Conservation (phyloP, 2,797 vertebrate genomes). For the Sardinella longiceps region DNA sequence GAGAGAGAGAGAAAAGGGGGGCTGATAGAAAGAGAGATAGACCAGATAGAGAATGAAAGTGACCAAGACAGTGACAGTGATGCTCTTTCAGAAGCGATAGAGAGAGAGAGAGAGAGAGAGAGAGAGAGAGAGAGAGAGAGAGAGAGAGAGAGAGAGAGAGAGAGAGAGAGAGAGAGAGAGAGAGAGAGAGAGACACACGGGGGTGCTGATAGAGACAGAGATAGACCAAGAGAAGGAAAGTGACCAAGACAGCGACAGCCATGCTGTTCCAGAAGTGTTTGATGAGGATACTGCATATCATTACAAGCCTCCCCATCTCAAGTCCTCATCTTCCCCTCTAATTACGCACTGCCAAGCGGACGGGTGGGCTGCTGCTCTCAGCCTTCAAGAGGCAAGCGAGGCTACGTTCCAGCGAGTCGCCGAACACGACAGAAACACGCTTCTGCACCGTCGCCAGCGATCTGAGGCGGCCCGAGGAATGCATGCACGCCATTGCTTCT, state of each 20-base stretch:
- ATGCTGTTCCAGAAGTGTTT: neutral
- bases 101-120: neutral
- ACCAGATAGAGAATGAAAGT: neutral
- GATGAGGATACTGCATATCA: constrained; percentile 12
- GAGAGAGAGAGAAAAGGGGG: too few species aligned
- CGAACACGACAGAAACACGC: neutral
- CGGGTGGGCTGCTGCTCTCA: too few species aligned
- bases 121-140: neutral
- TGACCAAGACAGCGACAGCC: neutral
- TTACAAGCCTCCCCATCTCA: neutral
- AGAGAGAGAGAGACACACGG: neutral
- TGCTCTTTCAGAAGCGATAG: neutral
- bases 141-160: neutral
- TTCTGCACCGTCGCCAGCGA: neutral
- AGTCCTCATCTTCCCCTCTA: constrained; percentile 42
- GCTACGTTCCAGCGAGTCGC: neutral
- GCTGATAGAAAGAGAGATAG: too few species aligned
- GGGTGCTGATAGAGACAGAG: too few species aligned
- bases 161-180: neutral
- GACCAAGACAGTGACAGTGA: neutral
- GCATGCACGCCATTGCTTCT: too few species aligned
- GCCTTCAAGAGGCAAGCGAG: neutral
- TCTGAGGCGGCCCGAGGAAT: neutral
- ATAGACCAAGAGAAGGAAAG: neutral
- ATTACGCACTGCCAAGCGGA: constrained; percentile 45